Evolutionary conservation across 2,113 vertebrate species (phyloP).

Genomic region (Neotragus pygmaeus): DNA sequence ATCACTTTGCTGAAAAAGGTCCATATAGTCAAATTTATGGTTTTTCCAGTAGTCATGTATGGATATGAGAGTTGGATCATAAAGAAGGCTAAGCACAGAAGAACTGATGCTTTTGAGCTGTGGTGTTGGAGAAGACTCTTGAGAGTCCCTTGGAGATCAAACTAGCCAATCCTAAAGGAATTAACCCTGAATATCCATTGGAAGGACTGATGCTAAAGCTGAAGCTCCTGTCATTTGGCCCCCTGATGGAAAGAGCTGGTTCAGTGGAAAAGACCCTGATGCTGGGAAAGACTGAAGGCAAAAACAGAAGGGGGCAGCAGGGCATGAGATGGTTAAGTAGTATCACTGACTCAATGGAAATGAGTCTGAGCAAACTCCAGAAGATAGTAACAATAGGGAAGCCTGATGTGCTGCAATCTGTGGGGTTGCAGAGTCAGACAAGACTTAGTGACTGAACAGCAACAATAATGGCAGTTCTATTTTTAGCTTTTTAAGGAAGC

Average conservation of each 20-base stretch:
- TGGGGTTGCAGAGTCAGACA: background rate
- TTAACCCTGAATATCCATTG: background rate
- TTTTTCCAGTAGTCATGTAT: background rate
- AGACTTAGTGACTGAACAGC: background rate
- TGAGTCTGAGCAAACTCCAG: background rate
- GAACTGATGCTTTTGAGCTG: background rate
- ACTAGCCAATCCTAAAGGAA: background rate
- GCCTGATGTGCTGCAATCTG: background rate
- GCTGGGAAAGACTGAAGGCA: background rate
- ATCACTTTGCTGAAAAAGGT: background rate
- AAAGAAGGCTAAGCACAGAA: background rate
- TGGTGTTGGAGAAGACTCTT: background rate
- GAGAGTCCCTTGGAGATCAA: background rate
- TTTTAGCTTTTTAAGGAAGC: background rate
- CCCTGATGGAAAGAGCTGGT: background rate
- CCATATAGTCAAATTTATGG: background rate
- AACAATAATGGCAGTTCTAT: background rate
- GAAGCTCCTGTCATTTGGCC: background rate
- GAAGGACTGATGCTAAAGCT: background rate
- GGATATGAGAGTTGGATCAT: background rate
- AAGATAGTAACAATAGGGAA: background rate
- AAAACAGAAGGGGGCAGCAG: background rate
- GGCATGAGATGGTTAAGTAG: background rate
- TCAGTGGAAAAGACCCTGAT: background rate
- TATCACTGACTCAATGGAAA: background rate